Base-by-base conservation (phyloP, 2,888 invertebrate genomes). In the Oligia fasciuncula region DNA sequence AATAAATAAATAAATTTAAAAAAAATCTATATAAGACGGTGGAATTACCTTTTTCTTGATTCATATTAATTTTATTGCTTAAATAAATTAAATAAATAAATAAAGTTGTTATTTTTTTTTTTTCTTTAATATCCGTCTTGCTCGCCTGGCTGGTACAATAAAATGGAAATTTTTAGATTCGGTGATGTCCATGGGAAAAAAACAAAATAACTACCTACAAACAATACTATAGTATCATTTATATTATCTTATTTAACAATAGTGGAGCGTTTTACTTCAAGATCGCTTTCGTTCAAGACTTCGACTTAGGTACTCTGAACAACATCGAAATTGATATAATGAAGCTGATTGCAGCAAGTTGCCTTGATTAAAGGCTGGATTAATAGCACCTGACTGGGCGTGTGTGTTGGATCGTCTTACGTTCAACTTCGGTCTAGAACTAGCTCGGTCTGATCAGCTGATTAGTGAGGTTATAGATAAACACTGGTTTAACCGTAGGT, bases 281-380 rank as follows among this genome's bases (percentile, higher is more conserved):
- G 0, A 57, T 17, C 73, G 68, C 69, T 74, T 19, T n/a, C 43
- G 65, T 73, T 75, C 17, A 4, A 74, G 71, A 72, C 71, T 83
- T 77, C 8, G 67, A 67, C 75, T 73, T 46, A 40, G 40, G 40
- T 40, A n/a, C 62, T 72, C 60, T 66, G 72, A 85, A 79, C 46
- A 83, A 77, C 75, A 90, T 89, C 88, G 85, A 90, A 89, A 91
- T 87, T 90, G 90, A 91, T 90, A 92, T 93, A 91, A 92, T 93
- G 90, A 91, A 91, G 88, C 89, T 91, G 92, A 93, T 93, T 93
- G 92, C 91, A 91, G 86, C 85, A 90, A 88, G 83, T 90, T 88
- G 89, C 91, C 92, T 92, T 94, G 94, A 94, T 94, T 94, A 94
- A 94, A 94, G 93, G 93, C 87, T 81, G 86, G 87, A 91, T 94